Percentiles rank a stretch among this genome's conserved stretches.
Conservation (phyloP, 30 jellyfish, hydroid and myxozoan species). For the Hydra vulgaris region DNA sequence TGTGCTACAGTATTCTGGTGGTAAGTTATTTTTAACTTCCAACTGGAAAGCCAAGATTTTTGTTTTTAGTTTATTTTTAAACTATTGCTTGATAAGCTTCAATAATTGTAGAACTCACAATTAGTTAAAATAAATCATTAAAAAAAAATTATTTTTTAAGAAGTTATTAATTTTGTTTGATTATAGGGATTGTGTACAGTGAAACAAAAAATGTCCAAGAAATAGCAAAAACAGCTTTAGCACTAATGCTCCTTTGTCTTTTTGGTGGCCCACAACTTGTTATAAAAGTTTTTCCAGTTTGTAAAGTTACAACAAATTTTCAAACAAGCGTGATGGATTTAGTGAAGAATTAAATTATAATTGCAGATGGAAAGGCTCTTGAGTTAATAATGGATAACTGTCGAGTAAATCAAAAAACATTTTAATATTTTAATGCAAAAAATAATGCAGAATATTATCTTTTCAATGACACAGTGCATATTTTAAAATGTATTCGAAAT, state of each 20-base stretch:
- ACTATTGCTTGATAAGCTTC: neutral
- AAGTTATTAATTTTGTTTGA: neutral
- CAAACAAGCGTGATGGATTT: too few species aligned
- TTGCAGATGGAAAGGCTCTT: conserved; percentile 1
- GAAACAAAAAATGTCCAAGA: neutral
- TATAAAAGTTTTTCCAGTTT: neutral
- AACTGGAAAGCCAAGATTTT: neutral
- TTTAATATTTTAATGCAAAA: neutral
- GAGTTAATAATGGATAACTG: conserved; percentile 1
- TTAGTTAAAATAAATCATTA: neutral
- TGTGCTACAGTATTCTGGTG: neutral
- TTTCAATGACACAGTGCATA: neutral
- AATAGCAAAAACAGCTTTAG: neutral
- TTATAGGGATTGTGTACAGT: neutral
- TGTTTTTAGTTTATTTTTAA: too few species aligned
- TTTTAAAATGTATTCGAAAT: neutral
- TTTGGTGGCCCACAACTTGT: neutral
- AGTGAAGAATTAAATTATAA: too few species aligned
- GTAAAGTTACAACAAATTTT: too few species aligned
- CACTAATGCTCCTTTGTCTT: neutral
- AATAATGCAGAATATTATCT: neutral
- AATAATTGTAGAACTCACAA: neutral
- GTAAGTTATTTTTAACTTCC: neutral
- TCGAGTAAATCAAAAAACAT: neutral
- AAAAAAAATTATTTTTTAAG: neutral